phyloP scores from a whole-genome alignment of 2,888 invertebrate species.

The Ophion ventricosus region DNA sequence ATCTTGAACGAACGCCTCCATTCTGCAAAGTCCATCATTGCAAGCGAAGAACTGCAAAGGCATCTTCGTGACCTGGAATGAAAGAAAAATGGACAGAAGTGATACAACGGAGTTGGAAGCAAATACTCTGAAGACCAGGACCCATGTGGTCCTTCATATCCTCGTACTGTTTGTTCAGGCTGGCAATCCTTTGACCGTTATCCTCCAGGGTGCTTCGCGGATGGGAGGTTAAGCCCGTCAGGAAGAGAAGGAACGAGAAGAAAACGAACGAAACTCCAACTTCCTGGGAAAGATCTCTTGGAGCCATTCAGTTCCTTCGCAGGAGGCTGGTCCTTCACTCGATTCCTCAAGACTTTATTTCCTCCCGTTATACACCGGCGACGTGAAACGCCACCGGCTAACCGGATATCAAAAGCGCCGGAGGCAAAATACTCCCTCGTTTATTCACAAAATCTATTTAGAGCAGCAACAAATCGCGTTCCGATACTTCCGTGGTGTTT shows the following conservation, averaged over 20 bases:
- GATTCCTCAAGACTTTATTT: constrained; percentile 52
- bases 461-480: constrained; percentile 28
- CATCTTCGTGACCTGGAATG: background rate
- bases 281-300: constrained; percentile 39
- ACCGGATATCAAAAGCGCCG: constrained; percentile 37
- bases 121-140: constrained; percentile 6
- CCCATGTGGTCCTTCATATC: constrained; percentile 29
- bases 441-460: background rate
- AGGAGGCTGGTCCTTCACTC: background rate
- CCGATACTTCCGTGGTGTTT: background rate
- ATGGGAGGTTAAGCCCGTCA: constrained; percentile 25
- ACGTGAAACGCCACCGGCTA: constrained; percentile 5
- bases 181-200: constrained; percentile 59
- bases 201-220: constrained; percentile 24
- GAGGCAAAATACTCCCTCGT: constrained; percentile 7
- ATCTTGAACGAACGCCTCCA: background rate
- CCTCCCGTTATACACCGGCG: constrained; percentile 11
- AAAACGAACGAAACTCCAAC: constrained; percentile 1
- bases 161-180: constrained; percentile 65
- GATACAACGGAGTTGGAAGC: constrained; percentile 30
- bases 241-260: constrained; percentile 3
- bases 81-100: background rate
- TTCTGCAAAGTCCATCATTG: background rate
- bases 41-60: background rate
- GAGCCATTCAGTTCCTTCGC: constrained; percentile 57